phyloP scores from a whole-genome alignment of 2,797 vertebrate genomes.

The Carapus acus region DNA sequence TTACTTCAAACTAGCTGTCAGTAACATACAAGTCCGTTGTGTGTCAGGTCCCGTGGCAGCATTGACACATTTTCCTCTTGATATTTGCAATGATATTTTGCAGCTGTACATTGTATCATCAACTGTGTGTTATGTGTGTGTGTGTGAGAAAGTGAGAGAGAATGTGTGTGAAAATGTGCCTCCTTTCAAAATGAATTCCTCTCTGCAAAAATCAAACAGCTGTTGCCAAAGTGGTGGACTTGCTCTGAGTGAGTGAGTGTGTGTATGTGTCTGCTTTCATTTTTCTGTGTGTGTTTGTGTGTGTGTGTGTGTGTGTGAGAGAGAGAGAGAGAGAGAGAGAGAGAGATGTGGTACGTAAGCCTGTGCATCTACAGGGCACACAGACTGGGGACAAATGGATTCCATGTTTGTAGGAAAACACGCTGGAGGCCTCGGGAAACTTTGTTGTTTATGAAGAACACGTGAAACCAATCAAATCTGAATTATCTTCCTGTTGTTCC shows the following conservation, averaged over 20 bases:
- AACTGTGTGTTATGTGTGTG: too few species aligned
- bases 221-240: conserved; percentile 51
- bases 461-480: conserved; percentile 78
- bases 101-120: too few species aligned
- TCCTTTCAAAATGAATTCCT: conserved; percentile 61
- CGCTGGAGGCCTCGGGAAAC: conserved; percentile 66
- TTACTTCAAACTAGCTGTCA: too few species aligned
- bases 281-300: conserved; percentile 19
- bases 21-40: too few species aligned
- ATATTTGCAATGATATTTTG: too few species aligned
- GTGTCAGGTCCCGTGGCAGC: too few species aligned
- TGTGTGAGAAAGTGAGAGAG: background rate
- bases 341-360: conserved; percentile 47
- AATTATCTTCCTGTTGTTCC: conserved; percentile 78
- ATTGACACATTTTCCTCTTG: too few species aligned
- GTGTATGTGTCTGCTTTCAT: conserved; percentile 37
- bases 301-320: conserved; percentile 17
- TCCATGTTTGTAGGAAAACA: conserved; percentile 76
- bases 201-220: conserved; percentile 52
- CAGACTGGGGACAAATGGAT: conserved; percentile 72
- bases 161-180: conserved; percentile 43
- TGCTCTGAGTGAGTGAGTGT: conserved; percentile 24
- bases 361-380: conserved; percentile 56
- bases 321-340: conserved; percentile 26
- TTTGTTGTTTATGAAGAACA: conserved; percentile 81